A percentile compares a stretch with the other conserved stretches of the same genome.
These are phyloP conservation scores for Neosilurus mollespiculum DNA, from an alignment of 2,797 vertebrate genomes.

Conservation along the genomic window DNA sequence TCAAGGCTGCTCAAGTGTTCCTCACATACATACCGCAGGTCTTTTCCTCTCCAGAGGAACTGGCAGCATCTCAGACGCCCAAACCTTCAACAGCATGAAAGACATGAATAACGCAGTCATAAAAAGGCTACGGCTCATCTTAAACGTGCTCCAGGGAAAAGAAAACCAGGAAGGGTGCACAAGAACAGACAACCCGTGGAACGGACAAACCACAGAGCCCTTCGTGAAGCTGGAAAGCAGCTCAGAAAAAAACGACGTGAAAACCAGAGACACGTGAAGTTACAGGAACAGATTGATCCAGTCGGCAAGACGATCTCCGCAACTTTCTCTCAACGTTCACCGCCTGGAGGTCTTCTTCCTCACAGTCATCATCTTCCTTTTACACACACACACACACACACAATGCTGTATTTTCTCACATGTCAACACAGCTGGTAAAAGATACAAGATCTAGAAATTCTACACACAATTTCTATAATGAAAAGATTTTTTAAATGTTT, in stretches of 20 bases:
- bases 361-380: constrained; percentile 39
- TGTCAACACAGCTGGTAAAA: too few relatives aligned
- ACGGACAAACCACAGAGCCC: not conserved
- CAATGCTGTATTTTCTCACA: not conserved
- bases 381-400: constrained; percentile 25
- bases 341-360: constrained; percentile 48
- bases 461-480: too few relatives aligned
- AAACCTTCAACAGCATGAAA: constrained; percentile 48
- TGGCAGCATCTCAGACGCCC: constrained; percentile 34
- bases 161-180: not conserved
- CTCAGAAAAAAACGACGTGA: not conserved
- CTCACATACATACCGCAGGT: constrained; percentile 39
- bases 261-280: constrained; percentile 6
- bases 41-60: constrained; percentile 10
- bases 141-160: not conserved
- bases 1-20: not conserved
- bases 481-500: too few relatives aligned
- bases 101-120: not conserved
- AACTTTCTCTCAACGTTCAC: constrained; percentile 57
- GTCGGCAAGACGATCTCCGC: constrained; percentile 45
- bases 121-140: not conserved
- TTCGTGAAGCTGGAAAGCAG: not conserved
- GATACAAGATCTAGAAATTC: too few relatives aligned
- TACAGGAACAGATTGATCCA: constrained; percentile 57
- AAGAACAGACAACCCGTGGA: not conserved